These are phyloP conservation scores for Echiichthys vipera DNA, from an alignment of 2,797 vertebrate species.

Conservation along the genomic window DNA sequence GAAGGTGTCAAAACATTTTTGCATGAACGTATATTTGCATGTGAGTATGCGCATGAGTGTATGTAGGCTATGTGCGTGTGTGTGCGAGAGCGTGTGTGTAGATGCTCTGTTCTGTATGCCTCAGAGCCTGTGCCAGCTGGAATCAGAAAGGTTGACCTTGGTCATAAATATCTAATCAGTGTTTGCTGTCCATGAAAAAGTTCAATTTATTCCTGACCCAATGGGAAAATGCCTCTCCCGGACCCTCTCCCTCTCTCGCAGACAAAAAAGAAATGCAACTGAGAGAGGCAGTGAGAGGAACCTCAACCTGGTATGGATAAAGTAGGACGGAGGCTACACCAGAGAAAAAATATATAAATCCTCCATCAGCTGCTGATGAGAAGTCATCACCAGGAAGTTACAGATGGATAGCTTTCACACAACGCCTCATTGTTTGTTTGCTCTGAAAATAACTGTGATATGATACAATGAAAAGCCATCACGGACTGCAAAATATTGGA, in stretches of 20 bases:
- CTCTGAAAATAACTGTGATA: conserved; percentile 73
- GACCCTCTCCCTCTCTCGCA: conserved; percentile 64
- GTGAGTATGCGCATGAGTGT: not conserved
- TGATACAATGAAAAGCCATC: conserved; percentile 78
- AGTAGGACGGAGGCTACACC: conserved; percentile 63
- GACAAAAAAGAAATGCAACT: conserved; percentile 77
- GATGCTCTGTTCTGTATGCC: conserved; percentile 79
- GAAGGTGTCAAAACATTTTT: conserved; percentile 40
- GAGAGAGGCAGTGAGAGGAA: conserved; percentile 56
- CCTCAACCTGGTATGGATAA: conserved; percentile 75
- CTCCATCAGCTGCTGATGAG: conserved; percentile 80
- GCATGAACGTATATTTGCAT: conserved; percentile 31
- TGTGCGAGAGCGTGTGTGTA: conserved; percentile 50
- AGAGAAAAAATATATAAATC: conserved; percentile 56
- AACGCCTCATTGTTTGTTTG: conserved; percentile 76
- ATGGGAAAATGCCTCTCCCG: conserved; percentile 79
- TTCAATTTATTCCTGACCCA: conserved; percentile 85
- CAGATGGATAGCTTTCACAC: conserved; percentile 81
- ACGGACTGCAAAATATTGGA: conserved; percentile 70
- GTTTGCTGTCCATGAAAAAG: conserved; percentile 85
- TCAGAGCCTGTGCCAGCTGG: conserved; percentile 79
- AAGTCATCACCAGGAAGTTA: conserved; percentile 80
- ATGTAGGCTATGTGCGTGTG: conserved; percentile 22
- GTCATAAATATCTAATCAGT: conserved; percentile 86
- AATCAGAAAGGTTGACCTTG: conserved; percentile 84